Evolutionary conservation across 1,140 invertebrate genomes (phyloP), one percentile per base, ranked within the genome.

Genomic region (Dolichoris vasculosae): DNA sequence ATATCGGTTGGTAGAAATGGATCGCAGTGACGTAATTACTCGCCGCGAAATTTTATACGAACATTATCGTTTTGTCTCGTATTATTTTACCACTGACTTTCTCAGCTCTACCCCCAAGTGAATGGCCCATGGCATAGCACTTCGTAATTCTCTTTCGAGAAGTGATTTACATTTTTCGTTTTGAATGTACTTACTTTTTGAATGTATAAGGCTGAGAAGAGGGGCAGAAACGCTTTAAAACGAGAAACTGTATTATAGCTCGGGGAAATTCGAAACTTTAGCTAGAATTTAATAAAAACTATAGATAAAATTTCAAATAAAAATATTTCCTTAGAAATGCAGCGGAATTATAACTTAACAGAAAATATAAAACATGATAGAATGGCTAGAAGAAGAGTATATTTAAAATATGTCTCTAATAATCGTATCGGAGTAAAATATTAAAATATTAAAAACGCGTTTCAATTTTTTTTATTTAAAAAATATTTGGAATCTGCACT

Each of bases 101-200:
- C 17, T 43, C 20, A 8, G 32, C 7, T 40, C 38, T 3, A 20
- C 0, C 38, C 17, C 38, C 20, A 1, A 43, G 38, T 20, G 38
- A 40, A 73, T 13, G 30, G 2, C 71, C 3, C 71, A 32, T 13
- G 4, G 9, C 17, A n/a, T 17, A 38, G 17, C 59, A n/a, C 67
- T 73, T 51, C 7, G 67, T 82, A 73, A 73, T 82, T 82, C 71
- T 23, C 71, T 83, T 30, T 59, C 43, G 76, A 59, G 73, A 35
- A 40, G 73, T n/a, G 51, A 83, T 83, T 83, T 83, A 35, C 73
- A 83, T 83, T 83, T 83, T 76, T 83, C 38, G 51, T 48, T 63
- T 63, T 55, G 23, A 51, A 35, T n/a, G 75, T 8, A 46, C 32
- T 67, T 67, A 32, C 32, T n/a, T n/a, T n/a, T n/a, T n/a, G 4